Base-by-base conservation (phyloP, 2,113 vertebrate genomes). In the Hippolais icterina region DNA sequence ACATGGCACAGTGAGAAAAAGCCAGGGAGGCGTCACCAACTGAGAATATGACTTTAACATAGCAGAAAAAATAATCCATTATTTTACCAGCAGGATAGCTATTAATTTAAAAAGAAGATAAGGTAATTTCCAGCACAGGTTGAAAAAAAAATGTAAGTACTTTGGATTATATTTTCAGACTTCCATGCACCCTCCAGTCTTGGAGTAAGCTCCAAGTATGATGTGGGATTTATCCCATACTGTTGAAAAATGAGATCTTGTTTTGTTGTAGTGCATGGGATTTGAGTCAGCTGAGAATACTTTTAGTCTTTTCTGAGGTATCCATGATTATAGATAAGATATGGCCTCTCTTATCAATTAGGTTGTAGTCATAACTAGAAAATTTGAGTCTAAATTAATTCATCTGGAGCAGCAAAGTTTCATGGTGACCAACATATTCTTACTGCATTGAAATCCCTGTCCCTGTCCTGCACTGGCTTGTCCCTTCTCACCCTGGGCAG, bases 11-110 rank as follows among this genome's bases (percentile, higher is more conserved):
- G 23, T 75, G 42, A 39, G 76, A 53, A 11, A 10, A 5, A 47
- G 16, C 17, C 44, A 1, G 18, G 24, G 27, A 76, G 4, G 2
- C 49, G 8, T 72, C 31, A 42, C 3, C 0, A 0, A 27, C 28
- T 70, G 39, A 70, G 29, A 61, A 64, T 5, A 15, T 29, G 54
- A 37, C 5, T 80, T 85, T 12, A 68, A 39, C 2, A 20, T 0
- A 79, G 65, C 11, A 76, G 24, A 72, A 74, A 15, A 75, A 72
- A n/a, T 9, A 3, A 46, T 9, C 20, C 63, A 47, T 65, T 83
- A 85, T 22, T 86, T 80, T 49, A 66, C 20, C 17, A 64, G 29
- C 47, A 64, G 41, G 11, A 47, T 10, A 81, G 27, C 7, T 75
- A 44, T 12, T 91, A 37, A 75, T 39, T 75, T 64, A 28, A 52